phyloP scores from a whole-genome alignment of 2,888 invertebrate species.

The Hyalella azteca region DNA sequence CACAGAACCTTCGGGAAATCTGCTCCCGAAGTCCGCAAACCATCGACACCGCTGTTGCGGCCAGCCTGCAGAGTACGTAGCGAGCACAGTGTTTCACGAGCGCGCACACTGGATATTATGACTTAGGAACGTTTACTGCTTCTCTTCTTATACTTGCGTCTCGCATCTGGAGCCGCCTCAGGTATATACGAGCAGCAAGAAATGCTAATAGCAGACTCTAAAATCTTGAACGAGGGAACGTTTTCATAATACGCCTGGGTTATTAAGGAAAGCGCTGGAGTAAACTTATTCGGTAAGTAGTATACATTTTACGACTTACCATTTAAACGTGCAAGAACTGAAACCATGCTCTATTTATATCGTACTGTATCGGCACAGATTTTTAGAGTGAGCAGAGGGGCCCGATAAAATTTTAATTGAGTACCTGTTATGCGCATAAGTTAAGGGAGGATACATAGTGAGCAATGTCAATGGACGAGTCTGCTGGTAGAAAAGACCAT shows the following conservation, averaged over 20 bases:
- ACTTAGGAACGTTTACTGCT: slow-evolving; percentile 15
- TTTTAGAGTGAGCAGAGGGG: background rate
- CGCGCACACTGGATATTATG: slow-evolving; percentile 25
- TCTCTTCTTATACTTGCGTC: slow-evolving; percentile 31
- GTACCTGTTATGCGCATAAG: background rate
- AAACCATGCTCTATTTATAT: background rate
- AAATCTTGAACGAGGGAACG: slow-evolving; percentile 37
- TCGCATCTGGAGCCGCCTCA: slow-evolving; percentile 29
- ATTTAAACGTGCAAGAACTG: background rate
- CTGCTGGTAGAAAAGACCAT: background rate
- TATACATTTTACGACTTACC: slow-evolving; percentile 10
- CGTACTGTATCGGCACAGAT: background rate
- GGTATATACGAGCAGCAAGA: slow-evolving; percentile 35
- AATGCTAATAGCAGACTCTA: slow-evolving; percentile 36
- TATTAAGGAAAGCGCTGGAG: slow-evolving; percentile 16
- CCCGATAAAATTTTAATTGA: slow-evolving; percentile 19
- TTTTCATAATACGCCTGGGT: slow-evolving; percentile 30
- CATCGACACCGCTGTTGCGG: too few species aligned
- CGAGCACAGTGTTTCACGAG: slow-evolving; percentile 9
- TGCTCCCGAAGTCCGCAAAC: too few species aligned
- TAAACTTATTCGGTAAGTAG: slow-evolving; percentile 9
- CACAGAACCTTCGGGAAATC: too few species aligned
- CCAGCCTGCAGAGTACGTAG: too few species aligned
- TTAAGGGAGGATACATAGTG: background rate
- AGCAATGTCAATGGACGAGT: background rate